Evolutionary conservation across 2,888 invertebrate genomes (phyloP).

Genomic region (Cremastobaeus sp.): DNA sequence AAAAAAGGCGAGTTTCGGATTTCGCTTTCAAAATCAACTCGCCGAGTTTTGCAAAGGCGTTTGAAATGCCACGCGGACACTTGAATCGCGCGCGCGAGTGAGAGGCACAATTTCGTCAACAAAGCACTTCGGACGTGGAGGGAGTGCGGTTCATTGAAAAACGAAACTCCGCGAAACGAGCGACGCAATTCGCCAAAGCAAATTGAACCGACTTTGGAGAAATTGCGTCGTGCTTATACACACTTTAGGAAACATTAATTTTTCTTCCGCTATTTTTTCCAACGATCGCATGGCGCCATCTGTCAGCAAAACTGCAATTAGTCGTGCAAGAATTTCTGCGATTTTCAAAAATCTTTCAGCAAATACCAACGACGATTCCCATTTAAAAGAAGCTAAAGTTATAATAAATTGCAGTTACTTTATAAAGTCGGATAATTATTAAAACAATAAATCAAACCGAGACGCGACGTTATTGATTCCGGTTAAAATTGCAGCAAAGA

Average conservation of each 20-base stretch:
- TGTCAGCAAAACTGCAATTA: neutral
- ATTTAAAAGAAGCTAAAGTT: too few relatives aligned
- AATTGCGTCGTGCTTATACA: slow-evolving; percentile 49
- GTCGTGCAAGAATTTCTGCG: too few relatives aligned
- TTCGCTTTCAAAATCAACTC: slow-evolving; percentile 44
- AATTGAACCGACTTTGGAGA: slow-evolving; percentile 56
- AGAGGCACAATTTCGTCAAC: slow-evolving; percentile 43
- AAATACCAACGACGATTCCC: too few relatives aligned
- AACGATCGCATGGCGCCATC: slow-evolving; percentile 22
- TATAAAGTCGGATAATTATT: too few relatives aligned
- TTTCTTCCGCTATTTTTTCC: slow-evolving; percentile 23
- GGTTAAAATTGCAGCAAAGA: slow-evolving; percentile 24
- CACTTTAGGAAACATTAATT: slow-evolving; percentile 28
- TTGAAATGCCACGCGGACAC: slow-evolving; percentile 47
- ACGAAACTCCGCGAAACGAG: slow-evolving; percentile 55
- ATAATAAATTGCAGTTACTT: too few relatives aligned
- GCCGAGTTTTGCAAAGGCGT: slow-evolving; percentile 48
- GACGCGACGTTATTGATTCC: slow-evolving; percentile 10
- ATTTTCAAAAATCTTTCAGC: too few relatives aligned
- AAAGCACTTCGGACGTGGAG: slow-evolving; percentile 37
- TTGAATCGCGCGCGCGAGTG: slow-evolving; percentile 31
- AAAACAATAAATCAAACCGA: slow-evolving; percentile 13
- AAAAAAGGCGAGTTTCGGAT: slow-evolving; percentile 26
- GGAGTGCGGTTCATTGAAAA: slow-evolving; percentile 43
- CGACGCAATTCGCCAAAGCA: slow-evolving; percentile 56